Base-by-base conservation (phyloP, 1,140 invertebrate species). In the Telenomus remus region DNA sequence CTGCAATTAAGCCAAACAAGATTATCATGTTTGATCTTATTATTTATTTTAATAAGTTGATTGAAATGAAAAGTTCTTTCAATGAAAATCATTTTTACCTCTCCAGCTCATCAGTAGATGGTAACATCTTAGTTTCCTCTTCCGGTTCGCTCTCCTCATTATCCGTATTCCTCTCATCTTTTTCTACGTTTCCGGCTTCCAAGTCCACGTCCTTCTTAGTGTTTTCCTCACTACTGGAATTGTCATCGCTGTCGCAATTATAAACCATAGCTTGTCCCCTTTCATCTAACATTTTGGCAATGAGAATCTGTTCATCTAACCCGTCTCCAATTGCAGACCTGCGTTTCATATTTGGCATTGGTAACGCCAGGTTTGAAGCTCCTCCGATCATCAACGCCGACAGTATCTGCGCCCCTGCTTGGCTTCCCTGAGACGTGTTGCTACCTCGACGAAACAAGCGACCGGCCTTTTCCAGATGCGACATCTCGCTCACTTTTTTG, bases 371-470 rank as follows among this genome's bases (percentile, higher is more conserved):
- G 83, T 83, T 90, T 69, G 82, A 71, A 78, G 69, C 86, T 80
- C 82, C 89, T 74, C 71, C 66, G 39, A 83, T 84, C 16, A 85
- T 89, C 70, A 82, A 86, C 54, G 79, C 89, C 63, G 82, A 90
- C 65, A 89, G 85, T 81, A 92, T 83, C 80, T 92, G 91, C 9
- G 90, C 86, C 33, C 90, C 91, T 7, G 93, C 85, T 82, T 94
- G 93, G 70, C 93, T 95, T 75, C 95, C 94, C 39, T 94, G 91
- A 0, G 94, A 95, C 0, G 93, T 93, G 42, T 92, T 93, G 79
- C 93, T 95, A 14, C 92, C 93, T 60, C 93, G 90, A 19, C 93
- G 89, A 70, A 89, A 82, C 27, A 89, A 12, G 34, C 89, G 86
- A 9, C 88, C 86, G 3, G 85, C 83, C 82, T 88, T 87, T 37